Base-by-base conservation (phyloP, 2,888 invertebrate genomes). In the Neria commutata region DNA sequence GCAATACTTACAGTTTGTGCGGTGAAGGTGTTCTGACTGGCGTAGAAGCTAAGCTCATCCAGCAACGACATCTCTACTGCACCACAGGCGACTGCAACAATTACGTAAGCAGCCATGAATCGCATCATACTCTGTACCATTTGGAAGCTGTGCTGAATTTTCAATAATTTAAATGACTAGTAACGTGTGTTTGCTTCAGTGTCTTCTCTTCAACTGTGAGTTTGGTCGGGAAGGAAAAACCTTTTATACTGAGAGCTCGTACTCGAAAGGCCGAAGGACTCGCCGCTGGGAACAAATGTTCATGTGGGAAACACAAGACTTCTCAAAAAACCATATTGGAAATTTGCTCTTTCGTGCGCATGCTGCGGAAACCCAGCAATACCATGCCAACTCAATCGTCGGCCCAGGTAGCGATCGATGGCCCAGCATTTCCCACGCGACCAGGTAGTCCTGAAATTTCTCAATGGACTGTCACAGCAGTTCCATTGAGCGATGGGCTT, bases 281-380 rank as follows among this genome's bases (percentile, higher is more conserved):
- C n/a, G n/a, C 54, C 57, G 45, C 54, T 51, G 61, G 58, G 33
- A 6, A 11, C 26, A 33, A 3, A 23, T 3, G 21, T 29, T 47
- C 60, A 6, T 68, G 62, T 72, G 71, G 73, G 68, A 72, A 74
- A 63, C 66, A 62, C 66, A 60, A 63, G 61, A 26, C 48, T 50
- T 62, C 33, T 11, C 58, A 63, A 71, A 71, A 6, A 21, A 42
- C 16, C 6, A 74, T 71, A 74, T 70, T 72, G 73, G 72, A 74
- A 71, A 73, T 74, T 74, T 74, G 60, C 37, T 68, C 65, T 68
- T 67, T 66, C 64, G 68, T 62, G 8, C 37, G 8, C 37, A 14
- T 61, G 58, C 37, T 60, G 53, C 49, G 56, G n/a, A 42, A 42
- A 42, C 42, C 42, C 42, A 42, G n/a, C n/a, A 42, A 42, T 21